Conservation (phyloP, 2,113 vertebrate genomes). For the Spheniscus mendiculus region DNA sequence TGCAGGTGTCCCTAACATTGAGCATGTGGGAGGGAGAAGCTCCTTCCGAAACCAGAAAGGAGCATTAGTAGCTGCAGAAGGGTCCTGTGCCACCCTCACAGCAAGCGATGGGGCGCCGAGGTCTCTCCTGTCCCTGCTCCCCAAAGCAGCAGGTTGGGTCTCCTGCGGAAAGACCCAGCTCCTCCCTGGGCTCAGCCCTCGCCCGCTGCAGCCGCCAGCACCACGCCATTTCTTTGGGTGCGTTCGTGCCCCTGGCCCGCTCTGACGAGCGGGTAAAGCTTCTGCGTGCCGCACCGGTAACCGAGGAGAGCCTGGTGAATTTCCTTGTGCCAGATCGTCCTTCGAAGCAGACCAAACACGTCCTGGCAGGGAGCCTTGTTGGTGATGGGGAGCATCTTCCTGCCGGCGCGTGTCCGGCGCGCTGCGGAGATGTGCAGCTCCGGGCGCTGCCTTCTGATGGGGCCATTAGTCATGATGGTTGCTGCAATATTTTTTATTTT, state of each 20-base stretch:
- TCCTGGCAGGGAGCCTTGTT: neutral
- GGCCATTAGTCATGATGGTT: neutral
- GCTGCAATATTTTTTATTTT: neutral
- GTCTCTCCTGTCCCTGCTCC: neutral
- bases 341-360: accelerated
- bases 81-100: neutral
- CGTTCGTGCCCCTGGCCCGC: neutral
- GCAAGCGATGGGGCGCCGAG: accelerated
- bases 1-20: neutral
- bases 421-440: neutral
- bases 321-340: neutral
- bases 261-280: accelerated
- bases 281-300: neutral
- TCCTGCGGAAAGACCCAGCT: neutral
- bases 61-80: neutral
- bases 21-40: neutral
- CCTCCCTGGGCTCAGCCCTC: neutral
- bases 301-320: neutral
- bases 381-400: neutral
- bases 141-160: neutral
- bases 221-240: accelerated
- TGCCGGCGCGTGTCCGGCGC: neutral
- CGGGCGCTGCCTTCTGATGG: neutral
- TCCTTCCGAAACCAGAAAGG: neutral
- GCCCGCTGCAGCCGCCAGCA: neutral